phyloP scores from a whole-genome alignment of 2,888 invertebrate genomes.

The Trichopria drosophilae region DNA sequence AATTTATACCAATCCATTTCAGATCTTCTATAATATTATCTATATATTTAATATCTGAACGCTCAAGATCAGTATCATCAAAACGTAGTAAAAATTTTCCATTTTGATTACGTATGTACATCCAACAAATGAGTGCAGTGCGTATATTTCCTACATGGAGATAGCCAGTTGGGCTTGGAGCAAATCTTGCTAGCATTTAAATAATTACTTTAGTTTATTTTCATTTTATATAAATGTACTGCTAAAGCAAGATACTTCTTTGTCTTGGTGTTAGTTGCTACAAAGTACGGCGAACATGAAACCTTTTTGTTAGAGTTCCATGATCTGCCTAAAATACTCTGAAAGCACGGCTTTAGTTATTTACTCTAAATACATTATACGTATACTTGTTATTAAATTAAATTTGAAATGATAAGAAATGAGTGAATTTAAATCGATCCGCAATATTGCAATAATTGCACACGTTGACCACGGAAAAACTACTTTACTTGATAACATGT shows the following conservation, averaged over 20 bases:
- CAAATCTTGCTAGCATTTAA: constrained; percentile 23
- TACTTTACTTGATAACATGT: constrained; percentile 17
- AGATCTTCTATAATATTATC: constrained; percentile 19
- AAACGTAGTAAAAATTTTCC: constrained; percentile 20
- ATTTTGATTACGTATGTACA: constrained; percentile 17
- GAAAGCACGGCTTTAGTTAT: constrained; percentile 17
- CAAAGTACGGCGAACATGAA: too few relatives aligned
- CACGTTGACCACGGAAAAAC: constrained; percentile 25
- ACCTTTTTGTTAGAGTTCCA: too few relatives aligned
- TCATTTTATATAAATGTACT: constrained; percentile 23
- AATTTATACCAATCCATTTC: constrained; percentile 22
- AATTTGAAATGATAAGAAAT: constrained; percentile 17
- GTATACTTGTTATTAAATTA: constrained; percentile 17
- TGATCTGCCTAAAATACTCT: too few relatives aligned
- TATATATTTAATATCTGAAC: constrained; percentile 21
- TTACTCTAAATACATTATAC: constrained; percentile 15
- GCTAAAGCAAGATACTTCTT: constrained; percentile 22
- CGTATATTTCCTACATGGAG: constrained; percentile 19
- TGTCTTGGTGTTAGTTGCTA: too few relatives aligned
- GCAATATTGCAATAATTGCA: constrained; percentile 22
- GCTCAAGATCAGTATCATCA: constrained; percentile 19
- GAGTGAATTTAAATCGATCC: constrained; percentile 19
- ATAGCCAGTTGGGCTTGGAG: constrained; percentile 22
- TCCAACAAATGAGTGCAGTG: constrained; percentile 17
- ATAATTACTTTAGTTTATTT: constrained; percentile 21